Base-by-base conservation (phyloP, 30 jellyfish, hydroid and myxozoan species). In the Aurelia sp. region DNA sequence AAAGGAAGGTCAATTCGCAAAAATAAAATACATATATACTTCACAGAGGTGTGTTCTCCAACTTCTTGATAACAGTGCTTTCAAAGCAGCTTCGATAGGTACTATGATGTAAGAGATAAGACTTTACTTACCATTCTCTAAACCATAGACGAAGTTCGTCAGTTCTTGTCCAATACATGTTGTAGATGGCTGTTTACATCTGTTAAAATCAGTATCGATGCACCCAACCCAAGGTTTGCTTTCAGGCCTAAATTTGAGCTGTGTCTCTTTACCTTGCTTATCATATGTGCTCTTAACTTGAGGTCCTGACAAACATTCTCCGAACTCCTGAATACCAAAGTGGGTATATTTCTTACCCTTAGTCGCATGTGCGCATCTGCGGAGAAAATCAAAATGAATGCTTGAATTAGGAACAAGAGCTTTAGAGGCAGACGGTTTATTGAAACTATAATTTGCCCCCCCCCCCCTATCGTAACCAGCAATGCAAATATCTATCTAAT, bases 131-230 rank as follows among this genome's bases (percentile, higher is more conserved):
- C 99, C 96, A 79, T 94, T 86, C 53, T 81, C 93, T 13, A 94
- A 80, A 4, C 99, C 99, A 89, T 94, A 94, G 11, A 94, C 99
- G 73, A 94, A 94, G 84, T 94, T 94, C 11, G 99, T 94, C 66
- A 60, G 50, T 64, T 94, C 97, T 82, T 80, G 92, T 16, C 99
- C 99, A 59, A 94, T 66, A 75, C 99, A 94, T 18, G 97, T 94
- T 12, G 86, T 23, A 19, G 99, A 89, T 13, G 95, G 91, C 53
- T 74, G 97, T 16, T 67, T 37, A 70, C 99, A 94, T 74, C 71
- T 77, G 60, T 85, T 81, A 55, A 65, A 85, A 74, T 94, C 96
- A 13, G 92, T 77, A 27, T 94, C 97, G 92, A 94, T 86, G 78
- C 99, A 94, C 1, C 99, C 99, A 47, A 76, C 61, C 97, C 97